A percentile compares a stretch with the other conserved stretches of the same genome.
These are phyloP conservation scores for Calypte anna DNA, from an alignment of 2,113 vertebrate genomes.

Conservation along the genomic window DNA sequence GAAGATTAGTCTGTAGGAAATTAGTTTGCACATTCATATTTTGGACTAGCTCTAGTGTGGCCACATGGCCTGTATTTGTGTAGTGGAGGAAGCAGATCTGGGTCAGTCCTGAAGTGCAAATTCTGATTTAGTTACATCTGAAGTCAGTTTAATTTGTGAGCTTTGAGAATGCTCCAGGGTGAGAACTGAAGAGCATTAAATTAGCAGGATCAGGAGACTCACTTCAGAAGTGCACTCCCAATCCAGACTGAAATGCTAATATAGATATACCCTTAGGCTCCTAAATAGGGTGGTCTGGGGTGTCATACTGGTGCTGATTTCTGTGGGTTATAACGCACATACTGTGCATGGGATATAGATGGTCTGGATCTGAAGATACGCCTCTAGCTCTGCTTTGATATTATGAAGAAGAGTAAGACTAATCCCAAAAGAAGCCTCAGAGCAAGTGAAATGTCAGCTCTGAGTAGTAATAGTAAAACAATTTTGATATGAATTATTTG, in stretches of 20 bases:
- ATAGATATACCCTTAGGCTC: background rate
- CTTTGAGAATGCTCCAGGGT: background rate
- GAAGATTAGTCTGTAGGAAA: background rate
- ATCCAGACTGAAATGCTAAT: background rate
- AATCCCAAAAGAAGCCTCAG: background rate
- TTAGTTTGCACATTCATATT: background rate
- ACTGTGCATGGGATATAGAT: background rate
- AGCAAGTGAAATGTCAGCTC: background rate
- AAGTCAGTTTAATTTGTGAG: background rate
- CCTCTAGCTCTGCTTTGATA: background rate
- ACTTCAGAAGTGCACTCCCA: background rate
- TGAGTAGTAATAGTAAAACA: background rate
- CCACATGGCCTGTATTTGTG: fast-evolving
- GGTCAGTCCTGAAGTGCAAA: background rate
- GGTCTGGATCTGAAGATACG: background rate
- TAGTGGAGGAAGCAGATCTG: background rate
- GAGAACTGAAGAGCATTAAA: background rate
- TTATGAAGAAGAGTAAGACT: background rate
- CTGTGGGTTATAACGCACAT: background rate
- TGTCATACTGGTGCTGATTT: background rate
- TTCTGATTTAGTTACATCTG: background rate
- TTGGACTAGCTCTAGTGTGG: background rate
- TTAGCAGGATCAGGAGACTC: background rate
- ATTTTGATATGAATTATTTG: background rate
- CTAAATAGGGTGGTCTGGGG: background rate